phyloP scores from a whole-genome alignment of 2,888 invertebrate genomes.

The Dynastes hyllus region DNA sequence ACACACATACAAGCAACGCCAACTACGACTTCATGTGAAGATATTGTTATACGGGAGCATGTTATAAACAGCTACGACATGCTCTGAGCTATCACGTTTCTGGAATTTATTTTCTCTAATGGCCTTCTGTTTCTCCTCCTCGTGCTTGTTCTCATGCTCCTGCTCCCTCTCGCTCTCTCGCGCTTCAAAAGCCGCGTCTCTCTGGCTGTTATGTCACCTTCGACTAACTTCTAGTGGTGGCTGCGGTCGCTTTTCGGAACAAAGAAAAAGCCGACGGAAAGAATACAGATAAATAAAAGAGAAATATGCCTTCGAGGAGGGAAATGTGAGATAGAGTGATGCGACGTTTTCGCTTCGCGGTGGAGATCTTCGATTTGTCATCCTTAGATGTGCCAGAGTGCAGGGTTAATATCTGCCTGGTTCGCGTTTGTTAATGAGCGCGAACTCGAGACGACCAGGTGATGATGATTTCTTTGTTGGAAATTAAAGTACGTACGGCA shows the following conservation, averaged over 20 bases:
- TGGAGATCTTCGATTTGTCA: background rate
- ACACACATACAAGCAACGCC: background rate
- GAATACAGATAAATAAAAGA: background rate
- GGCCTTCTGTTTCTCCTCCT: background rate
- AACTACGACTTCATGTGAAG: background rate
- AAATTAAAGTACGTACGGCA: background rate
- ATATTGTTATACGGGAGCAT: background rate
- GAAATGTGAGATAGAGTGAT: background rate
- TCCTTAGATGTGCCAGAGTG: background rate
- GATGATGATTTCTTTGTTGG: background rate
- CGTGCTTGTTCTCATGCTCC: background rate
- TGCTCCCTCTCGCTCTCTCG: background rate
- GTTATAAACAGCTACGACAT: conserved; percentile 9
- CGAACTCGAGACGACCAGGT: background rate
- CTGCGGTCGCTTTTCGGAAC: too few relatives aligned
- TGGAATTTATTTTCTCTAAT: conserved; percentile 14
- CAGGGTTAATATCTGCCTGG: background rate
- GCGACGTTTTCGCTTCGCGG: background rate
- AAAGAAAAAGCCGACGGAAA: background rate
- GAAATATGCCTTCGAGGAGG: background rate
- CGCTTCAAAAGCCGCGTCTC: background rate
- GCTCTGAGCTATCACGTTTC: conserved; percentile 9
- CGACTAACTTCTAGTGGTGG: background rate
- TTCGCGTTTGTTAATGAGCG: background rate
- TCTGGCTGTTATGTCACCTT: background rate